Evolutionary conservation across 1,140 invertebrate genomes (phyloP).

Genomic region (Cecropterus lyciades): DNA sequence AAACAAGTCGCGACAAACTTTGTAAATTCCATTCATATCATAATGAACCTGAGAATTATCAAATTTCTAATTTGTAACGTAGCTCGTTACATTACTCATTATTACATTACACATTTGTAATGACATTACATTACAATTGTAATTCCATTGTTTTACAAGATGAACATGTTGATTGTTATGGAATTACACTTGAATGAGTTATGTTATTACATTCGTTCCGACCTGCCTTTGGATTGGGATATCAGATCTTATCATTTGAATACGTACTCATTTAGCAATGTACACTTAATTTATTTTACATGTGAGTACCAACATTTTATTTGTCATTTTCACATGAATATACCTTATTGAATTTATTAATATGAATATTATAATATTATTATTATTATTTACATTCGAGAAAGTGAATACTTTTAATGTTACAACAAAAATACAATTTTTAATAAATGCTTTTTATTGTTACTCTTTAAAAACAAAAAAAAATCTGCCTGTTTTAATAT

Average conservation of each 20-base stretch:
- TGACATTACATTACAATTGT: constrained; percentile 7
- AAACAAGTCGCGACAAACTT: constrained; percentile 7
- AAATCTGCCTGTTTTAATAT: too few species aligned
- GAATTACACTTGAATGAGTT: constrained; percentile 9
- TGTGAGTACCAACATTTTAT: too few species aligned
- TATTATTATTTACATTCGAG: too few species aligned
- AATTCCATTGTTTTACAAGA: constrained; percentile 30
- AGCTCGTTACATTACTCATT: too few species aligned
- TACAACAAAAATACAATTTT: too few species aligned
- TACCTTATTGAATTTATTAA: too few species aligned
- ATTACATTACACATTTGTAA: constrained; percentile 26
- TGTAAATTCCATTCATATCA: constrained; percentile 18
- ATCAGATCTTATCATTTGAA: neutral
- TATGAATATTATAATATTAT: too few species aligned
- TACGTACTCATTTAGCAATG: neutral
- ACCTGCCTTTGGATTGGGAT: neutral
- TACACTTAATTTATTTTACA: neutral
- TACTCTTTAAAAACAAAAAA: too few species aligned
- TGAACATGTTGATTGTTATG: constrained; percentile 9
- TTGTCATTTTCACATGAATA: too few species aligned
- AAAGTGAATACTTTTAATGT: too few species aligned
- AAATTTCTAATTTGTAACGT: constrained; percentile 22
- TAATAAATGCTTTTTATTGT: too few species aligned
- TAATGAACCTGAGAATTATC: constrained; percentile 11
- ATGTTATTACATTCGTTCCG: constrained; percentile 11